A percentile compares a stretch with the other conserved stretches of the same genome.
These are phyloP conservation scores for Oncorhynchus kisutch DNA, from an alignment of 2,113 vertebrate genomes.

Conservation along the genomic window DNA sequence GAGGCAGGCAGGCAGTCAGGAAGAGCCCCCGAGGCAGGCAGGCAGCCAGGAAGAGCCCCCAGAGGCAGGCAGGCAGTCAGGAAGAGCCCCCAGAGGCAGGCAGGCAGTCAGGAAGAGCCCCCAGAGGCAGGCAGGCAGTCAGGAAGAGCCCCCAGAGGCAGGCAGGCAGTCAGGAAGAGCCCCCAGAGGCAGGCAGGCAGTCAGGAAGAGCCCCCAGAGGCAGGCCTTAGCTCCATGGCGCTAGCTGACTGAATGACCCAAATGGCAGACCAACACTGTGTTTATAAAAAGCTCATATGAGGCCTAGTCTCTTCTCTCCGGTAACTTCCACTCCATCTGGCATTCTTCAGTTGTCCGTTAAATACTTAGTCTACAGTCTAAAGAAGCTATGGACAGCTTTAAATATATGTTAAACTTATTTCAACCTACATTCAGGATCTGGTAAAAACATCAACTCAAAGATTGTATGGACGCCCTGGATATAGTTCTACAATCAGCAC, in stretches of 20 bases:
- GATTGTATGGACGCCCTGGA: too few species aligned
- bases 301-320: constrained; percentile 4
- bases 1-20: background rate
- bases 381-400: background rate
- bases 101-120: constrained; percentile 18
- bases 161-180: too few species aligned
- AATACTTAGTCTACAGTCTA: background rate
- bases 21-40: too few species aligned
- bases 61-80: constrained; percentile 4
- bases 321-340: constrained; percentile 36
- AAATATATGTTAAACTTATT: too few species aligned
- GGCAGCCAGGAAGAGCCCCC: background rate
- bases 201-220: background rate
- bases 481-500: too few species aligned
- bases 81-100: background rate
- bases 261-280: constrained; percentile 64
- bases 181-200: constrained; percentile 13
- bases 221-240: constrained; percentile 30
- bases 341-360: constrained; percentile 13
- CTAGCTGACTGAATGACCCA: constrained; percentile 63
- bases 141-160: too few species aligned
- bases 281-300: constrained; percentile 58
- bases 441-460: too few species aligned
- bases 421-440: too few species aligned
- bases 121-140: too few species aligned